Base-by-base conservation (phyloP, 2,888 invertebrate genomes). In the Maniola hyperantus region DNA sequence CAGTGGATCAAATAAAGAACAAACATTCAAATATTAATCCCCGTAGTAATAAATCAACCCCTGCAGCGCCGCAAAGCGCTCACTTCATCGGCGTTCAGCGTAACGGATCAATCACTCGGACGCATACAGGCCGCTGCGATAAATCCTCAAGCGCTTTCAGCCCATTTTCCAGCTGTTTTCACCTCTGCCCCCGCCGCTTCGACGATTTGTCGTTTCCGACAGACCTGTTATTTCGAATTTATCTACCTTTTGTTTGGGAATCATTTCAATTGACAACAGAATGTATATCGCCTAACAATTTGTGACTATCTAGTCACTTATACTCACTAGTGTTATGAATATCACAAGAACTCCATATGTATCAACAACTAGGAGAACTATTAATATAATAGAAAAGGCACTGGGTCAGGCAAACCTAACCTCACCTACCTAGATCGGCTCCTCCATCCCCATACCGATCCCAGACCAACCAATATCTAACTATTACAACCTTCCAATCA, bases 121-220 rank as follows among this genome's bases (percentile, higher is more conserved):
- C 71, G 73, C 72, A 81, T 81, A 83, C 81, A 83, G 77, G 79
- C 79, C 68, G 59, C 44, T 71, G 84, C 84, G 79, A 87, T 88
- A 88, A 88, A 88, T 87, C 74, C 77, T 26, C 75, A 54, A 61
- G 70, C 72, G 78, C 76, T 78, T 79, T 78, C 81, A 76, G 75
- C 74, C 82, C 81, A 86, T 88, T 88, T 88, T 87, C 88, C 88
- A 83, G 81, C 80, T 81, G 83, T 85, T 86, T 88, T 85, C 89
- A 88, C 88, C 87, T 87, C 81, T 55, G 15, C 44, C 11, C 69
- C 36, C 72, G 72, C 63, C 48, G 61, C 62, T 70, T 65, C 67
- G 65, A 73, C 77, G 73, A 82, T 83, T 82, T 82, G 82, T 83
- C 82, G 79, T 48, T 51, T 55, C 46, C 63, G 54, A 46, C 54